These are phyloP conservation scores for Drosophila yakuba DNA, from an alignment of 1,140 invertebrate species.

Conservation along the genomic window DNA sequence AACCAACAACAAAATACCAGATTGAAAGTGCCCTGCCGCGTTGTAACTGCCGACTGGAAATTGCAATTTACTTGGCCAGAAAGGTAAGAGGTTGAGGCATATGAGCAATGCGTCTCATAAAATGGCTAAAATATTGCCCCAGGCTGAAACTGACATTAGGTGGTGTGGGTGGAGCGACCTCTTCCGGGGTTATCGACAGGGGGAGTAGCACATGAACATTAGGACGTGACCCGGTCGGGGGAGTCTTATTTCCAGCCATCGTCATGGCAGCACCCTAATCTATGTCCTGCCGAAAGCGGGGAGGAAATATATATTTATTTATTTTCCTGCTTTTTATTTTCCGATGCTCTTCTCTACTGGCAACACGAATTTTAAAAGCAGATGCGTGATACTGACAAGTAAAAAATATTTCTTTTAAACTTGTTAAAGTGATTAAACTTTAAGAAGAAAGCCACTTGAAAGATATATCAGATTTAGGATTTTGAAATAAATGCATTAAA, in stretches of 20 bases:
- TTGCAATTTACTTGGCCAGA: constrained; percentile 37
- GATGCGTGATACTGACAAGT: no score
- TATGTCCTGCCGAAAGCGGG: constrained; percentile 55
- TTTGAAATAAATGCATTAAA: no score
- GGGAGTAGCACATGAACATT: constrained; percentile 42
- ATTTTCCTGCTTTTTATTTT: constrained; percentile 27
- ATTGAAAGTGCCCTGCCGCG: constrained; percentile 36
- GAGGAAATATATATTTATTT: constrained; percentile 61
- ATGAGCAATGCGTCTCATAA: constrained; percentile 64
- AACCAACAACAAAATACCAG: constrained; percentile 53
- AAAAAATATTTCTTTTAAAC: no score
- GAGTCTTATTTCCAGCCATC: constrained; percentile 31
- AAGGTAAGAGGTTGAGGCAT: constrained; percentile 21
- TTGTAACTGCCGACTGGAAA: constrained; percentile 27
- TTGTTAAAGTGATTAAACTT: no score
- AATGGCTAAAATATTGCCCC: constrained; percentile 67
- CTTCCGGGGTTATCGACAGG: constrained; percentile 23
- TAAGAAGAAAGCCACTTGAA: no score
- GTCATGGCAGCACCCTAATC: constrained; percentile 74
- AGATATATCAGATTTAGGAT: no score
- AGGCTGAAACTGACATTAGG: constrained; percentile 34
- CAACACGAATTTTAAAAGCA: no score
- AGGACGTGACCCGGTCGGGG: constrained; percentile 37
- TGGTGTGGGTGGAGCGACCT: neutral
- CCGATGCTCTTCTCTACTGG: constrained; percentile 3